Evolutionary conservation across 2,113 vertebrate genomes (phyloP).

Genomic region (Tichodroma muraria): DNA sequence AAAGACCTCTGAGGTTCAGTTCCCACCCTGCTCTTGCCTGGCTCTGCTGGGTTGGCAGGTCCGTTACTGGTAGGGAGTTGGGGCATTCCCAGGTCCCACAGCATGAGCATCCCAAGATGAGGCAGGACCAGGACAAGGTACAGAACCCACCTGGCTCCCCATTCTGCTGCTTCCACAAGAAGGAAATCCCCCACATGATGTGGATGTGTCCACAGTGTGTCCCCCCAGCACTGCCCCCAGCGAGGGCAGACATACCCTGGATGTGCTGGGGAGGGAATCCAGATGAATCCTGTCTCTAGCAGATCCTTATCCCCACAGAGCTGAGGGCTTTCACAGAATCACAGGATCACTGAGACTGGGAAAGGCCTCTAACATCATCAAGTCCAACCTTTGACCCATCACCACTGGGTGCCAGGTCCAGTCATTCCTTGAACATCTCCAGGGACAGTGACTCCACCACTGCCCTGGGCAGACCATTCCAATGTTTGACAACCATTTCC

Average conservation of each 20-base stretch:
- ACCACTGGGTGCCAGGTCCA: not conserved
- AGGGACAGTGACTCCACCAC: not conserved
- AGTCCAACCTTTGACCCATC: not conserved
- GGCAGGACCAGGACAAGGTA: not conserved
- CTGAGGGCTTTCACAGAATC: not conserved
- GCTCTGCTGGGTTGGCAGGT: not conserved
- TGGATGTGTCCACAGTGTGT: not conserved
- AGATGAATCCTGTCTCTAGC: not conserved
- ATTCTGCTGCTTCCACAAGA: not conserved
- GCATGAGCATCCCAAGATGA: not conserved
- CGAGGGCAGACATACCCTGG: accelerated
- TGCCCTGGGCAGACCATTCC: not conserved
- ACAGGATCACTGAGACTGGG: not conserved
- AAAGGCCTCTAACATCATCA: not conserved
- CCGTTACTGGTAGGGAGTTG: accelerated
- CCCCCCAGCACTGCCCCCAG: too few relatives aligned
- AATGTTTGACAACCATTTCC: not conserved
- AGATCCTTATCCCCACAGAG: not conserved
- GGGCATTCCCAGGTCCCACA: not conserved
- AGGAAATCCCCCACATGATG: accelerated
- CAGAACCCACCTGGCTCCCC: not conserved
- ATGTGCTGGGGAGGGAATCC: not conserved
- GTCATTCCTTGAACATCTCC: not conserved
- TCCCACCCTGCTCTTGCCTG: not conserved
- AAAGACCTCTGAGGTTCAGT: not conserved